phyloP scores from a whole-genome alignment of 2,797 vertebrate genomes.

The Arctocebus calabarensis region DNA sequence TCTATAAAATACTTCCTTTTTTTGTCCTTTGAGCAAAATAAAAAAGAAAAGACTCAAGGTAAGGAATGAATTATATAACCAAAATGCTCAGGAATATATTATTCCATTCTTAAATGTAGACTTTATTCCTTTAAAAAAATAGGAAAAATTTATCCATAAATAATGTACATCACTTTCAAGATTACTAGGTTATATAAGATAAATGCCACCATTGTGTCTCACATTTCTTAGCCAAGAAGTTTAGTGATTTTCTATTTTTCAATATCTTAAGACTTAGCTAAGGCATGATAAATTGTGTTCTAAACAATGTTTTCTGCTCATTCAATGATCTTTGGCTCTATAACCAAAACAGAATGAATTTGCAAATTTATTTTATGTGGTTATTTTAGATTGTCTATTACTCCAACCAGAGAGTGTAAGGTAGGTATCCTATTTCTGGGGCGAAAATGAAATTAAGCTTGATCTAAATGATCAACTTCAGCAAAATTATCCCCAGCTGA shows the following conservation, averaged over 20 bases:
- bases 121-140: not conserved
- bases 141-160: not conserved
- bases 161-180: not conserved
- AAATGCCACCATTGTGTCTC: not conserved
- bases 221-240: not conserved
- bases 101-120: not conserved
- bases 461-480: not conserved
- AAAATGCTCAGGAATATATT: not conserved
- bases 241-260: not conserved
- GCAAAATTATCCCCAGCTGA: not conserved
- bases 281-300: not conserved
- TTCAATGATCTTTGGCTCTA: not conserved
- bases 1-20: not conserved
- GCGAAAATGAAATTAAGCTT: conserved; percentile 41
- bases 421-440: not conserved
- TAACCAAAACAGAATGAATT: not conserved
- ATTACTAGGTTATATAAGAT: not conserved
- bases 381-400: not conserved
- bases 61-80: not conserved
- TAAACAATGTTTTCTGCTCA: not conserved
- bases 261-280: not conserved
- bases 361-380: not conserved
- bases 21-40: not conserved
- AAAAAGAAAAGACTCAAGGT: not conserved
- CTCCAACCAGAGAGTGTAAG: not conserved